Evolutionary conservation across 2,797 vertebrate species (phyloP), one percentile per base, ranked within the genome.

Genomic region (Coilia nasus): DNA sequence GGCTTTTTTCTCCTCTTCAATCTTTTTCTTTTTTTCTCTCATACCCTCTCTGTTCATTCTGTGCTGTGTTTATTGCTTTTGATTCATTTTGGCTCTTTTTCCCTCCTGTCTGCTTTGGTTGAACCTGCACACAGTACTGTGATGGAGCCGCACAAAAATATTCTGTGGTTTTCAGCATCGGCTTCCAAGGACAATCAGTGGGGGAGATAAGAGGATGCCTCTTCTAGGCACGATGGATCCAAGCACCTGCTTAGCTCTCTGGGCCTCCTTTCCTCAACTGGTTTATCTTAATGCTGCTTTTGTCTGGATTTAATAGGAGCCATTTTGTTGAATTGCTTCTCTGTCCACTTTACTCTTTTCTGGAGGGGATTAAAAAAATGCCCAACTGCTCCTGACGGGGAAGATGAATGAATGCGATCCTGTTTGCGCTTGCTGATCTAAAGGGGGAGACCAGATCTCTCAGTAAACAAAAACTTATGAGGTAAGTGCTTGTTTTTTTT

Each of bases 221-320:
- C 90, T 92, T 90, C 85, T 85, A 92, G 93, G 94, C 90, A 91
- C 92, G 93, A 93, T 92, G 95, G 93, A 95, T 95, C 93, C 92
- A 91, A 93, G 94, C 95, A 96, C 96, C 96, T 96, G 96, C 95
- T 94, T 95, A 96, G 94, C 92, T 94, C 92, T 93, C 92, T 93
- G 94, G 96, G 96, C 96, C 96, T 96, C 90, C 94, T 93, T 93
- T 95, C 92, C 94, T 92, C 88, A 89, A 92, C 91, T 89, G 91
- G 94, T 93, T 93, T 92, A 90, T 93, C 91, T 93, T 90, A 94
- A 94, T 92, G 90, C 89, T 84, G 90, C 90, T 95, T 90, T 91
- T 91, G 87, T 90, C 91, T 86, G 94, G 96, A 94, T 95, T 94
- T 93, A 96, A 94, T 93, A 96, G 96, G 94, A 96, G 95, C 95